These are phyloP conservation scores for Oligia latruncula DNA, from an alignment of 2,888 invertebrate genomes.

Conservation along the genomic window DNA sequence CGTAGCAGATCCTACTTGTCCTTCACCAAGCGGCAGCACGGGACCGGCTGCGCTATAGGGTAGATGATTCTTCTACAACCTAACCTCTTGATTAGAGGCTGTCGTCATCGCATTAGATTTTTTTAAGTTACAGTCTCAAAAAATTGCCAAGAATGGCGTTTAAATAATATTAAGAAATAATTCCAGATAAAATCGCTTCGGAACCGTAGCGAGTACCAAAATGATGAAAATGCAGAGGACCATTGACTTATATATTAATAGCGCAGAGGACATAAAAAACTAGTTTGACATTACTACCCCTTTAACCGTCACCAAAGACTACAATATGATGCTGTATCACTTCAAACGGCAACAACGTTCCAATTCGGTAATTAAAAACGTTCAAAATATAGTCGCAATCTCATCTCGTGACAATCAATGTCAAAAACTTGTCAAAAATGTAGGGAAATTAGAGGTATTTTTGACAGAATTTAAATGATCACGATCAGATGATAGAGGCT, in stretches of 20 bases:
- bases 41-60: constrained; percentile 11
- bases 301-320: too few species aligned
- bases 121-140: neutral
- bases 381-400: too few species aligned
- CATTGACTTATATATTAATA: too few species aligned
- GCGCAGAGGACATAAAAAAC: neutral
- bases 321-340: too few species aligned
- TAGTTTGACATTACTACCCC: neutral
- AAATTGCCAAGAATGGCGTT: neutral
- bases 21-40: constrained; percentile 4
- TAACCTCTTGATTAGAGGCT: constrained; percentile 4
- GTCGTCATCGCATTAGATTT: neutral
- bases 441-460: too few species aligned
- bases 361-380: too few species aligned
- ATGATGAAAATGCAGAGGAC: neutral
- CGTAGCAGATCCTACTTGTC: neutral
- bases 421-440: too few species aligned
- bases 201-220: too few species aligned
- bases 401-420: too few species aligned
- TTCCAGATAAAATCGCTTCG: neutral
- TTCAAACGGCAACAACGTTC: neutral
- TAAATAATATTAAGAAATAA: neutral
- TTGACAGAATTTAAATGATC: too few species aligned
- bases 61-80: constrained; percentile 19
- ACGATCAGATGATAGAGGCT: neutral